Conservation (phyloP, 2,888 invertebrate species). For the Aleiodes testaceus region DNA sequence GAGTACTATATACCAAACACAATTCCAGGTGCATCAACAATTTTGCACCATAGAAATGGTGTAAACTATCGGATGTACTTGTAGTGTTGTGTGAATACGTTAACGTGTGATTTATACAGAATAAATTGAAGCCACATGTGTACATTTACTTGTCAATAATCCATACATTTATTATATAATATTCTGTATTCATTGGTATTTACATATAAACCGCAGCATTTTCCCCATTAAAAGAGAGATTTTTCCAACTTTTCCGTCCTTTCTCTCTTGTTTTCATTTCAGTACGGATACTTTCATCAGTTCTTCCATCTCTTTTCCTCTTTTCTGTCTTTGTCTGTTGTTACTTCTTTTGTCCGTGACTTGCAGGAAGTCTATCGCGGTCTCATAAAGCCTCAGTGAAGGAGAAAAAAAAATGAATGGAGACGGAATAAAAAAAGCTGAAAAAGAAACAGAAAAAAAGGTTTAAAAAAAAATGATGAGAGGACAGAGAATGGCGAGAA, state of each 20-base stretch:
- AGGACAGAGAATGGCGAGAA: constrained; percentile 4
- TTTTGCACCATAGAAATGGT: constrained; percentile 12
- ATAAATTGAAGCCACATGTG: constrained; percentile 14
- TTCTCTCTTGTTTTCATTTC: constrained; percentile 10
- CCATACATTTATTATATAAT: constrained; percentile 5
- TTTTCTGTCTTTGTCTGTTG: too few relatives aligned
- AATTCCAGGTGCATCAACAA: constrained; percentile 16
- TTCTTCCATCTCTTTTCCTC: constrained; percentile 14
- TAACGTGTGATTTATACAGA: constrained; percentile 25
- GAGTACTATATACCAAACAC: not conserved
- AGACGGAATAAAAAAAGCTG: constrained; percentile 21
- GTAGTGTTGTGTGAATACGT: constrained; percentile 27
- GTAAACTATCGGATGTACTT: constrained; percentile 29
- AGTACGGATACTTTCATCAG: constrained; percentile 18
- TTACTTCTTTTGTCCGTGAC: constrained; percentile 32
- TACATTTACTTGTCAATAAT: too few relatives aligned
- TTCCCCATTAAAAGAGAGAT: not conserved
- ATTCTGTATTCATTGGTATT: not conserved
- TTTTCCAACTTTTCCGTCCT: too few relatives aligned
- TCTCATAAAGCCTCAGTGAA: constrained; percentile 33
- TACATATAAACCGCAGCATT: not conserved
- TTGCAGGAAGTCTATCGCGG: constrained; percentile 34
- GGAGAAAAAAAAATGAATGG: constrained; percentile 32
- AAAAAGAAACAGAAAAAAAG: constrained; percentile 3
- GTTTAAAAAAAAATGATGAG: constrained; percentile 11